Conservation (phyloP, 92 coral and sea anemone genomes). For the Porites cylindrica region DNA sequence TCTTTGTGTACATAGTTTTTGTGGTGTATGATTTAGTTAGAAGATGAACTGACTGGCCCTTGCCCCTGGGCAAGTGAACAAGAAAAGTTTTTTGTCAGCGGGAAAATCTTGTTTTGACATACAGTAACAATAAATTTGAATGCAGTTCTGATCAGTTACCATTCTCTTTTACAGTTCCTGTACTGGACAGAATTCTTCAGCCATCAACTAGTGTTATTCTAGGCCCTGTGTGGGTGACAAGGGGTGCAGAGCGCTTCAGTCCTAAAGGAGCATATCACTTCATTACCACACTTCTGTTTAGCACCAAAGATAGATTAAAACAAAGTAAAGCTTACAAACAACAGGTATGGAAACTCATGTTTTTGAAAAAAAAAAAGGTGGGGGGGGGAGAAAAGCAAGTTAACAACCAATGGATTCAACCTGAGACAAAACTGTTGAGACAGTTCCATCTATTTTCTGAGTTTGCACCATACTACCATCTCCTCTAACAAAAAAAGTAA, state of each 20-base stretch:
- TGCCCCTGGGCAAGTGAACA: too few relatives aligned
- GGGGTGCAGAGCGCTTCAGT: constrained; percentile 94
- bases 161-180: constrained; percentile 73
- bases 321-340: constrained; percentile 88
- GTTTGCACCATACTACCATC: too few relatives aligned
- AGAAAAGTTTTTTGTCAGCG: too few relatives aligned
- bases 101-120: not conserved
- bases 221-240: constrained; percentile 96
- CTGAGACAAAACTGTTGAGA: too few relatives aligned
- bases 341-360: constrained; percentile 57
- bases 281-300: constrained; percentile 65
- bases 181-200: constrained; percentile 89
- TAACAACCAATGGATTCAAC: too few relatives aligned
- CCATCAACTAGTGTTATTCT: constrained; percentile 82
- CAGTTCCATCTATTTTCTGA: too few relatives aligned
- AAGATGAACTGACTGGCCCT: too few relatives aligned
- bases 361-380: not conserved
- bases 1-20: too few relatives aligned
- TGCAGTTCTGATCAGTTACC: not conserved
- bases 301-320: constrained; percentile 82
- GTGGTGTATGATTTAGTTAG: too few relatives aligned
- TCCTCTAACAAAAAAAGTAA: too few relatives aligned
- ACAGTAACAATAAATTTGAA: not conserved
- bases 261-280: constrained; percentile 95
- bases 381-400: not conserved